Evolutionary conservation across 2,888 invertebrate genomes (phyloP), one percentile per base, ranked within the genome.

Genomic region (Kuschelorhynchus macadamiae): DNA sequence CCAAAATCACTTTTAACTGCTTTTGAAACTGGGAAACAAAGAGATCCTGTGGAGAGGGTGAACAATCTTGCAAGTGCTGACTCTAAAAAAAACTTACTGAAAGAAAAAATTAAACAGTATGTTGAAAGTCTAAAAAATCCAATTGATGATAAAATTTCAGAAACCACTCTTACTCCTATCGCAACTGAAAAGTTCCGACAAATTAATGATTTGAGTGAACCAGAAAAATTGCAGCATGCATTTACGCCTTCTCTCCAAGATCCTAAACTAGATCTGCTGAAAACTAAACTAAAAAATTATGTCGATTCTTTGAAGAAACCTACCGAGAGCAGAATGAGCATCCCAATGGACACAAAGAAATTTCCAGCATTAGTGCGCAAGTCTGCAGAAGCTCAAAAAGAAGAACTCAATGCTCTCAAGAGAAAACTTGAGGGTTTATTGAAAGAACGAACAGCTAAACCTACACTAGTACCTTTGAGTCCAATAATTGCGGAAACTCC

Each of bases 81-180:
- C 14, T 16, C 20, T 20, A 41, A 50, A 42, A 16, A 47, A 9
- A 25, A 62, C 14, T 14, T 53, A 18, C 16, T 62, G 12, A 47
- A 63, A 49, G 49, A 55, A 17, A 63, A 63, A 21, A 21, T 62
- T 16, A 62, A 44, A 11, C 32, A 44, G 20, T 62, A 53, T 17
- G 46, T 55, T 3, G 53, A 53, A 11, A 53, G 18, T 9, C 20
- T 53, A 16, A 52, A 62, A 16, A 62, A 62, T 16, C 62, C 62
- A 25, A 7, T 21, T 41, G 52, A 52, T 4, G 33, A 42, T 32
- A 52, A 7, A 3, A 25, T 25, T 25, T 25, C 25, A 3, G 25
- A 25, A 25, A 3, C 25, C 3, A 25, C 25, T 3, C 25, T 25
- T 25, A 7, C 25, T 25, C 7, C 25, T 25, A 25, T 3, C 3